Evolutionary conservation across 64 coral and sea anemone species (phyloP).

Genomic region (Orbicella faveolata): DNA sequence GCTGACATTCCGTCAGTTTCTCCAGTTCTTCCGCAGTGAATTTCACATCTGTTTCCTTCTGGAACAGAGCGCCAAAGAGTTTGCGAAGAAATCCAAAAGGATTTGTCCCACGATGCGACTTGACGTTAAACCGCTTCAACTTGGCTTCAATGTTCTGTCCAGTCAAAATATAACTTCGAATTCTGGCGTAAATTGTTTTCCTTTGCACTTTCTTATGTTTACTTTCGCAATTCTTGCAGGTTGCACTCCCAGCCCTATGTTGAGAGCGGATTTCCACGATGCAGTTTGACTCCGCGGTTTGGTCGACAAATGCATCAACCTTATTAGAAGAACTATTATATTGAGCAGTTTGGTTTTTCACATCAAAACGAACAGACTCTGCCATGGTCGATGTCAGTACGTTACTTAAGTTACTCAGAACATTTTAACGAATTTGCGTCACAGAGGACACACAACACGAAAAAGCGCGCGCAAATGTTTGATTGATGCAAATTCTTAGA

Average conservation of each 20-base stretch:
- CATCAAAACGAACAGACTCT: neutral
- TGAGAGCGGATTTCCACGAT: slow-evolving; percentile 12
- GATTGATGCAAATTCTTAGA: neutral
- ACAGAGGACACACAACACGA: neutral
- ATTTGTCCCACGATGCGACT: neutral
- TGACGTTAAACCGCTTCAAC: slow-evolving; percentile 18
- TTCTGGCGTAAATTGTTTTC: neutral
- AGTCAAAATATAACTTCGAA: neutral
- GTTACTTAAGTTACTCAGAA: neutral
- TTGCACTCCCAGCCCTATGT: neutral
- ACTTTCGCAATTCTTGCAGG: slow-evolving; percentile 16
- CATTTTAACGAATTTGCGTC: neutral
- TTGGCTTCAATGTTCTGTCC: slow-evolving; percentile 17
- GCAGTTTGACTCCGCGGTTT: neutral
- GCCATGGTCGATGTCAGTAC: neutral
- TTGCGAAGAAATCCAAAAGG: slow-evolving; percentile 28
- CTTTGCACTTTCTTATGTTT: neutral
- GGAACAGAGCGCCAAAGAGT: slow-evolving; percentile 9
- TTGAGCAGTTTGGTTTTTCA: neutral
- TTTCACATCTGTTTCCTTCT: neutral
- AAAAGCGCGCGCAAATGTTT: neutral
- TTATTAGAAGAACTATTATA: neutral
- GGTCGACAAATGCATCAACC: neutral
- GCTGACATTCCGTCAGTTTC: slow-evolving; percentile 4
- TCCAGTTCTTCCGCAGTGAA: slow-evolving; percentile 8